A percentile compares a stretch with the other conserved stretches of the same genome.
phyloP scores from a whole-genome alignment of 2,888 invertebrate species.

The Tipula vernalis region DNA sequence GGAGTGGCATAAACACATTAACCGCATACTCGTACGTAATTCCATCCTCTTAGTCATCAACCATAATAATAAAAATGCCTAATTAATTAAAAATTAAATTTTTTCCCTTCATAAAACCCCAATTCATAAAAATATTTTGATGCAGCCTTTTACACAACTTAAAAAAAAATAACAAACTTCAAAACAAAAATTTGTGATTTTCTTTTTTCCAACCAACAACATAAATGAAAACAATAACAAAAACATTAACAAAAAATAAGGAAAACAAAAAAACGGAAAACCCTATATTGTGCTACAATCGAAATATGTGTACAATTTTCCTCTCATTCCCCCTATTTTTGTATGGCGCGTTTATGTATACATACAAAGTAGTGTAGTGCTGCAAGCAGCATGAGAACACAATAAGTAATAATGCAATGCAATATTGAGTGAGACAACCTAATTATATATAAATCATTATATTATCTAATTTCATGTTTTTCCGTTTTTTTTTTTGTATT shows the following conservation, averaged over 20 bases:
- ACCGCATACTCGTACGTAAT: no score
- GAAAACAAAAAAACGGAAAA: neutral
- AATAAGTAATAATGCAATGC: constrained; percentile 7
- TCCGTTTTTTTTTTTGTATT: neutral
- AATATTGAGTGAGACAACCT: constrained; percentile 11
- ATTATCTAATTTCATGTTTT: constrained; percentile 8
- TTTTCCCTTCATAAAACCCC: neutral
- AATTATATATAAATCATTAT: constrained; percentile 11
- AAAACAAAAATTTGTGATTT: neutral
- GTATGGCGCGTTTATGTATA: neutral
- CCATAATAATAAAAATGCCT: neutral
- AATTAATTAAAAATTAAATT: neutral
- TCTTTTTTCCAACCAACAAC: neutral
- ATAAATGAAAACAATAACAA: neutral
- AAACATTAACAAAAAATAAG: neutral
- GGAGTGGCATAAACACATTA: no score
- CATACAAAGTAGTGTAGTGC: neutral
- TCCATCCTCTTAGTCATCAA: no score
- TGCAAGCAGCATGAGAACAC: neutral
- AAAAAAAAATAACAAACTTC: neutral
- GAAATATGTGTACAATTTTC: neutral
- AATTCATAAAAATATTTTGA: neutral
- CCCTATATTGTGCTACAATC: neutral
- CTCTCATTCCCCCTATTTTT: neutral
- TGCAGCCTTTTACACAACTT: neutral